Conservation (phyloP, 2,113 vertebrate species). For the Petrocephalus zakoni region DNA sequence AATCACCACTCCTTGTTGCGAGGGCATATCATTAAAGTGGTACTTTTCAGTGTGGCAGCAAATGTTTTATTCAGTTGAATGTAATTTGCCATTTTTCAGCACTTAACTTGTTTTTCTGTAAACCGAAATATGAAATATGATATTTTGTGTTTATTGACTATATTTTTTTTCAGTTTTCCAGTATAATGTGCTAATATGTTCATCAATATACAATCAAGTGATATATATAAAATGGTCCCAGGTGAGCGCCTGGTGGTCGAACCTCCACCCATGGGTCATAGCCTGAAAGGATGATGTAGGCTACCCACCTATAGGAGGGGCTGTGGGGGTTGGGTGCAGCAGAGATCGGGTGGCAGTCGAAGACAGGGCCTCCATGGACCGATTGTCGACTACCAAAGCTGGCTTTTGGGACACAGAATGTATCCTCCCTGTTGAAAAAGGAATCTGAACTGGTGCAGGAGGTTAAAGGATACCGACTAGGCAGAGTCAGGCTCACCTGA, state of each 20-base stretch:
- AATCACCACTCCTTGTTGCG: neutral
- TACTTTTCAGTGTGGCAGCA: neutral
- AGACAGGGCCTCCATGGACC: too few relatives aligned
- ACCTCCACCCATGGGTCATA: neutral
- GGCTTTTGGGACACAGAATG: too few relatives aligned
- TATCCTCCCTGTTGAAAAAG: too few relatives aligned
- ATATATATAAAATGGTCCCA: neutral
- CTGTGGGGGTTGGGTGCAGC: neutral
- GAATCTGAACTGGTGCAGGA: too few relatives aligned
- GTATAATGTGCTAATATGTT: neutral
- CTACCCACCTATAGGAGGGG: neutral
- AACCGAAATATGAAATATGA: neutral
- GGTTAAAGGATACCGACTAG: too few relatives aligned
- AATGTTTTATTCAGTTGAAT: neutral
- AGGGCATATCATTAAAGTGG: slow-evolving; percentile 11
- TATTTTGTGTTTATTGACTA: neutral
- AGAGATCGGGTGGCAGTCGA: too few relatives aligned
- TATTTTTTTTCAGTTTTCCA: neutral
- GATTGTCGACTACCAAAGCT: too few relatives aligned
- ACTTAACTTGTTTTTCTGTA: neutral
- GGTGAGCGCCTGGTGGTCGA: neutral
- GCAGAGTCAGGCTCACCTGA: too few relatives aligned
- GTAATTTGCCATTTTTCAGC: slow-evolving; percentile 9
- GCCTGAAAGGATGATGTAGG: neutral
- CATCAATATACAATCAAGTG: neutral